Evolutionary conservation across 2,888 invertebrate genomes (phyloP), one percentile per base, ranked within the genome.

Genomic region (Perdita meconis): DNA sequence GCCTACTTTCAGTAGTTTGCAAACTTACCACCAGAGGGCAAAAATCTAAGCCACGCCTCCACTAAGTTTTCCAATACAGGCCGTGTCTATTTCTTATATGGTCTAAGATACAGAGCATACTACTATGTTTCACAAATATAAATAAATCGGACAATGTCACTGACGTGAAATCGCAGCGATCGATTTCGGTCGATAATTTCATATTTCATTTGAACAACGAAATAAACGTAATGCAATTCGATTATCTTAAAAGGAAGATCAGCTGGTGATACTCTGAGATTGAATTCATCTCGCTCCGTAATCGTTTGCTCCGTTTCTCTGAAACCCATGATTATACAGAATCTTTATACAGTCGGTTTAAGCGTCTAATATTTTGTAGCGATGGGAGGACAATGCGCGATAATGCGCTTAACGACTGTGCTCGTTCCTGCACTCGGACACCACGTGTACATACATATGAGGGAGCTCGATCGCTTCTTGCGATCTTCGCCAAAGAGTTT

Each of bases 341-440:
- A 19, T 51, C 34, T 56, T 73, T 69, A 69, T 44, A 8, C 8
- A 60, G 12, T 30, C 13, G 12, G 57, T 22, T n/a, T 6, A 56
- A 19, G 40, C 67, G 51, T 30, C 44, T 30, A 66, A 73, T 60
- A 74, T 71, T 68, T 76, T 80, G 59, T 51, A 67, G 55, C 51
- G 26, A 53, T 36, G 69, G 36, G 47, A 70, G 63, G 72, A 77
- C 76, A 69, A 76, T 66, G 56, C 65, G 53, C 70, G 81, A 81
- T 81, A 77, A 81, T 77, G 40, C 68, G 22, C n/a, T 42, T 56
- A 55, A 65, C 50, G 64, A 65, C 13, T 12, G 66, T 44, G 47
- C 66, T 44, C 53, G 55, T 56, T 65, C 26, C 44, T 22, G 36
- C 36, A 40, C 56, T 8, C 59, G 22, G 47, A 63, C 55, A n/a